phyloP scores from a whole-genome alignment of 2,797 vertebrate species.

The Sebastes cheni region DNA sequence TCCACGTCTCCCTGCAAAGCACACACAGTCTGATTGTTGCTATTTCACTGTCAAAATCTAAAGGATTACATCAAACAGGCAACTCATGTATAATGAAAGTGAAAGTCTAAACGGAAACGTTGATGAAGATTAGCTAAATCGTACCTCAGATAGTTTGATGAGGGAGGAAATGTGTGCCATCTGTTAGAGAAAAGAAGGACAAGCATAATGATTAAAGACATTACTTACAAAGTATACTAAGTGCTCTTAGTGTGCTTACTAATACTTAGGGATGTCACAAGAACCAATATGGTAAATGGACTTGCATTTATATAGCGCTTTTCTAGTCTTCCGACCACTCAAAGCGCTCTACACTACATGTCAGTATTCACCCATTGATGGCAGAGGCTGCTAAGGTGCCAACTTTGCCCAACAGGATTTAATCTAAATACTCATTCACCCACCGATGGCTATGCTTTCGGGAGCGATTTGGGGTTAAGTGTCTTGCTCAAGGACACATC shows the following conservation, averaged over 20 bases:
- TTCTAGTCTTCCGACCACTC: no score
- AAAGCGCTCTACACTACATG: no score
- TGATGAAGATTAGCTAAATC: background rate
- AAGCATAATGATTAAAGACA: background rate
- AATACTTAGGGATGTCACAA: no score
- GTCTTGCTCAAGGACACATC: no score
- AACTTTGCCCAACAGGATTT: no score
- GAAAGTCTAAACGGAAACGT: background rate
- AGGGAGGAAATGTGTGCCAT: slow-evolving; percentile 97
- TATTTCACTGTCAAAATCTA: background rate
- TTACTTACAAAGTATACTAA: background rate
- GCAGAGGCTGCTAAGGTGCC: no score
- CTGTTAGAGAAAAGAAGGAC: slow-evolving; percentile 68
- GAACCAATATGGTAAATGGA: no score
- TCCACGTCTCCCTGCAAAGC: slow-evolving; percentile 91
- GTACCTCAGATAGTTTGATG: slow-evolving; percentile 97
- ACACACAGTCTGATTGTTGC: background rate
- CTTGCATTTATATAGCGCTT: no score
- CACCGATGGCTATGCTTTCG: no score
- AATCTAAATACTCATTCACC: no score
- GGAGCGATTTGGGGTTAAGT: no score
- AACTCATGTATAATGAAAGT: background rate
- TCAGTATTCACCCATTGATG: no score
- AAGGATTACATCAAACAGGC: background rate
- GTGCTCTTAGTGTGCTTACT: background rate